Evolutionary conservation across 2,797 vertebrate species (phyloP).

Genomic region (Buceros bicornis): DNA sequence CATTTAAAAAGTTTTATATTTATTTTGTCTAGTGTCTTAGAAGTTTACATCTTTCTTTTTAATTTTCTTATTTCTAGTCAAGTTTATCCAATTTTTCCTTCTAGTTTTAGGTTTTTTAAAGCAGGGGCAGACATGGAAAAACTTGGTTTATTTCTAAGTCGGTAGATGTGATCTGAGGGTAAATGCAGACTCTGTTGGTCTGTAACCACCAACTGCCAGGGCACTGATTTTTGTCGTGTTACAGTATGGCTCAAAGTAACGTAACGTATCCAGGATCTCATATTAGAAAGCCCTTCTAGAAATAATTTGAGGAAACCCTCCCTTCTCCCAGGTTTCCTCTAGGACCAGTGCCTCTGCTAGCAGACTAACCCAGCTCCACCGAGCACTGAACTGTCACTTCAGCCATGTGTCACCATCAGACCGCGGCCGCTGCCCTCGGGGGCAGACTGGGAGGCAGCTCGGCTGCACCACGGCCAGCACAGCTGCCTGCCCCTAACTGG

Average conservation of each 20-base stretch:
- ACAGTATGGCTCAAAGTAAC: not conserved
- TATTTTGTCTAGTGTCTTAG: not conserved
- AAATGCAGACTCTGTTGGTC: not conserved
- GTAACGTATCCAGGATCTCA: not conserved
- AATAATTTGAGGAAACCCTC: not conserved
- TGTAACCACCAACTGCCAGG: not conserved
- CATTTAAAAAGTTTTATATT: not conserved
- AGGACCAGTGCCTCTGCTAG: not conserved
- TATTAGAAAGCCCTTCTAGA: not conserved
- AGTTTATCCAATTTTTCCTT: not conserved
- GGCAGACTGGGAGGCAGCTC: not conserved
- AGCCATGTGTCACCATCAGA: not conserved
- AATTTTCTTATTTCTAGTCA: not conserved
- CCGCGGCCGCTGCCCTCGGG: not conserved
- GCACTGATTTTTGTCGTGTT: not conserved
- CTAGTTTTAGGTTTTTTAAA: not conserved
- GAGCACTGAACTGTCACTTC: rapidly evolving
- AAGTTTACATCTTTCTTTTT: not conserved
- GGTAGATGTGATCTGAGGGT: not conserved
- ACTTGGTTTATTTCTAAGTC: not conserved
- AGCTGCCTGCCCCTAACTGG: not conserved
- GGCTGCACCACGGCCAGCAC: rapidly evolving
- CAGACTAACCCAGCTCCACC: not conserved
- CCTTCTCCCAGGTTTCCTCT: not conserved
- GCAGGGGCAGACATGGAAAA: not conserved